A percentile compares a stretch with the other conserved stretches of the same genome.
Conservation (phyloP, 1,140 invertebrate species). For the Drosophila saltans region DNA sequence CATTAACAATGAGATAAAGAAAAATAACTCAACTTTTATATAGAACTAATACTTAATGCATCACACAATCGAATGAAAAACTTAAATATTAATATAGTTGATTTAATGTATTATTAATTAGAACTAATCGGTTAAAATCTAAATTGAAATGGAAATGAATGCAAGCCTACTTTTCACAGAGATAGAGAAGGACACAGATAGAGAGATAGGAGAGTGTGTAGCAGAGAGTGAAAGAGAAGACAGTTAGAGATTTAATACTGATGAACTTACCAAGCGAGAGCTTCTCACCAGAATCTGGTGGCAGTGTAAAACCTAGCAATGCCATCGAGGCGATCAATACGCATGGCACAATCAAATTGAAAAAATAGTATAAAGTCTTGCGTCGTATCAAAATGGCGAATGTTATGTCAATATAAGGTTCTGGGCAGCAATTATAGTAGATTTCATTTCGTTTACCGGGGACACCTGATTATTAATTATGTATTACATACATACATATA, state of each 20-base stretch:
- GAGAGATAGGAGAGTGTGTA: background rate
- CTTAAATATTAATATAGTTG: too few species aligned
- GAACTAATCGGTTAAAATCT: background rate
- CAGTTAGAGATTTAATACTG: constrained; percentile 23
- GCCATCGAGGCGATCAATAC: constrained; percentile 99
- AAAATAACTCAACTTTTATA: too few species aligned
- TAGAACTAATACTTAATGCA: background rate
- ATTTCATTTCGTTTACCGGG: constrained; percentile 96
- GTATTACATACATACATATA: constrained; percentile 2
- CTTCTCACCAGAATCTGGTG: constrained; percentile 99
- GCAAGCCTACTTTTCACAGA: constrained; percentile 6
- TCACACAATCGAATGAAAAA: too few species aligned
- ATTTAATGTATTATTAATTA: too few species aligned
- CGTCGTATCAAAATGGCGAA: constrained; percentile 98
- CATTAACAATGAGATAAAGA: background rate
- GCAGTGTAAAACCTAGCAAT: constrained; percentile 98
- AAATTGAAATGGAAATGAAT: background rate
- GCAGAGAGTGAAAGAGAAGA: constrained; percentile 27
- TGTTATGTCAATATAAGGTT: constrained; percentile 98
- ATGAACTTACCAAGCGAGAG: constrained; percentile 94
- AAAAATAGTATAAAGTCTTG: constrained; percentile 99
- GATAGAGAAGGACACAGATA: background rate
- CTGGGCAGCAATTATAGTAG: constrained; percentile 97
- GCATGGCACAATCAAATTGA: constrained; percentile 99
- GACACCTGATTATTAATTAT: constrained; percentile 86